Conservation (phyloP, 2,797 vertebrate species). For the Acrossocheilus fasciatus region DNA sequence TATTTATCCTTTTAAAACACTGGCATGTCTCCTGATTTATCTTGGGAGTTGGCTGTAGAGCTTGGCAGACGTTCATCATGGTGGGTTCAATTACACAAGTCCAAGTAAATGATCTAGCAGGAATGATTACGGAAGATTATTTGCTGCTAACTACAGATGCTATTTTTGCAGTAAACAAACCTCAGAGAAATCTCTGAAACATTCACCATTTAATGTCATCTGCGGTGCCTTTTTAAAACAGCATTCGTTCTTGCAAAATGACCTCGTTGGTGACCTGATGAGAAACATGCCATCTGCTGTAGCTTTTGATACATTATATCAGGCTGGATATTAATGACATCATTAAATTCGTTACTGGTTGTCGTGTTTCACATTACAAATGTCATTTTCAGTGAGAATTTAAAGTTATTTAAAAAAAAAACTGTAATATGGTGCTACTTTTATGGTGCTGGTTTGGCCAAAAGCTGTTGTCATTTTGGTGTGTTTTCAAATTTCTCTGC, state of each 20-base stretch:
- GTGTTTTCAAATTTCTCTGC: not conserved
- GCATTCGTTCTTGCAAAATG: not conserved
- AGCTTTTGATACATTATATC: not conserved
- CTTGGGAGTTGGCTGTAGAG: conserved; percentile 63
- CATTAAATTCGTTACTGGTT: not conserved
- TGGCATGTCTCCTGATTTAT: conserved; percentile 73
- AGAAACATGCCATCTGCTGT: not conserved
- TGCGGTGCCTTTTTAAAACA: not conserved
- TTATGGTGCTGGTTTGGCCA: not conserved
- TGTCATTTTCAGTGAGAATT: conserved; percentile 1
- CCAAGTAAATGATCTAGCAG: conserved; percentile 9
- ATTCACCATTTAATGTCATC: not conserved
- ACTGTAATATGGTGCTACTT: not conserved
- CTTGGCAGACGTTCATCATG: conserved; percentile 70
- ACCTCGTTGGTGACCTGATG: not conserved
- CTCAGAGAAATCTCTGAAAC: not conserved
- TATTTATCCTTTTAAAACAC: conserved; percentile 74
- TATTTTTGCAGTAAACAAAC: conserved; percentile 3
- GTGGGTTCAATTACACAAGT: conserved; percentile 73
- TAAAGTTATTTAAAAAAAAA: not conserved
- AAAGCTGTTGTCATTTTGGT: not conserved
- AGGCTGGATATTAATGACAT: not conserved
- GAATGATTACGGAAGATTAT: conserved; percentile 20
- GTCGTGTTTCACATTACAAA: not conserved
- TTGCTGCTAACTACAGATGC: conserved; percentile 2